These are phyloP conservation scores for Galeopsomyia nigrocyanea DNA, from an alignment of 2,888 invertebrate genomes.

Conservation along the genomic window DNA sequence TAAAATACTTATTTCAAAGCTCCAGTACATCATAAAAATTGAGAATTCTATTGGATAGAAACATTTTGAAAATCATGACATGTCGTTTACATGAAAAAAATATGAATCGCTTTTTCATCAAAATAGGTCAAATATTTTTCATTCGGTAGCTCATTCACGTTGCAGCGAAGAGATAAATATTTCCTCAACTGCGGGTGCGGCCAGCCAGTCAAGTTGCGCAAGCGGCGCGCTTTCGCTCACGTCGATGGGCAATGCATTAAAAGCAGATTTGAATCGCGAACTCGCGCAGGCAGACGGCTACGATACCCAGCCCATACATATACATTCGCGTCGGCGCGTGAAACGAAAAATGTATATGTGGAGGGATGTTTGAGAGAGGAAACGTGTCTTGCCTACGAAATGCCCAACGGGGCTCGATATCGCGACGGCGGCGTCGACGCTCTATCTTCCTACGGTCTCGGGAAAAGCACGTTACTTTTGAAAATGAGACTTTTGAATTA, in stretches of 20 bases:
- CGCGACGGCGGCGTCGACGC: background rate
- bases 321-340: background rate
- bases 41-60: too few species aligned
- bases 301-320: background rate
- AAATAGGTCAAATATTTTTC: slow-evolving; percentile 4
- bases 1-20: too few species aligned
- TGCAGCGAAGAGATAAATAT: slow-evolving; percentile 10
- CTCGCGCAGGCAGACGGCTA: background rate
- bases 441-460: background rate
- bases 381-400: slow-evolving; percentile 42
- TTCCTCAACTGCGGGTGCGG: background rate
- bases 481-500: slow-evolving; percentile 1
- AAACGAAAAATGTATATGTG: slow-evolving; percentile 20
- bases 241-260: slow-evolving; percentile 42
- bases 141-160: slow-evolving; percentile 1
- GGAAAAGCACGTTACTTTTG: background rate
- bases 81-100: too few species aligned
- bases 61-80: too few species aligned
- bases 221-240: slow-evolving; percentile 1
- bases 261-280: slow-evolving; percentile 45
- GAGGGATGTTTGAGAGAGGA: slow-evolving; percentile 36
- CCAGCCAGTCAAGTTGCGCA: background rate
- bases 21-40: too few species aligned
- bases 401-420: slow-evolving; percentile 5
- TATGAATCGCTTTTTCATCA: too few species aligned